Percentiles rank a stretch among this genome's conserved stretches.
Conservation (phyloP, 2,797 vertebrate genomes). For the Melanotaenia boesemani region DNA sequence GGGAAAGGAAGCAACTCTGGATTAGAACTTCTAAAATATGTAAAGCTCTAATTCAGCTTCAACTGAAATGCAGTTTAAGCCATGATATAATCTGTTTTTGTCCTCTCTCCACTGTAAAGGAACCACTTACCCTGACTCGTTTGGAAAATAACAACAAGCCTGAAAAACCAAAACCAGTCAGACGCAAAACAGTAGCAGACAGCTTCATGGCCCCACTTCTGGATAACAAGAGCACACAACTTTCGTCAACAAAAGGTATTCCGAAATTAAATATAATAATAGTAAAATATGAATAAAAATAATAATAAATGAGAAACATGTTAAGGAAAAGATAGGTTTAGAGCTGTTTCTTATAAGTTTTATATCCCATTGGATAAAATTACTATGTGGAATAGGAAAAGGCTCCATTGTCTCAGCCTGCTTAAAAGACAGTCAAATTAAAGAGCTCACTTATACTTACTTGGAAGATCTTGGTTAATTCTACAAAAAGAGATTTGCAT, state of each 20-base stretch:
- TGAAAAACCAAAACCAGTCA: slow-evolving; percentile 93
- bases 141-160: slow-evolving; percentile 92
- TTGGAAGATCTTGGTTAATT: not conserved
- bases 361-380: not conserved
- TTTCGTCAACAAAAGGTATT: slow-evolving; percentile 83
- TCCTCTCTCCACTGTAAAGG: slow-evolving; percentile 71
- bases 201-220: slow-evolving; percentile 90
- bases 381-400: not conserved
- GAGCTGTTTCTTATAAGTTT: not conserved
- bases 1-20: slow-evolving; percentile 11
- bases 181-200: slow-evolving; percentile 92
- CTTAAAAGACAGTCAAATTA: not conserved
- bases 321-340: not conserved
- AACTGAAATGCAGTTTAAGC: not conserved
- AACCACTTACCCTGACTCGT: slow-evolving; percentile 90
- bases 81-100: slow-evolving; percentile 8
- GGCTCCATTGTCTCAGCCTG: not conserved
- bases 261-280: too few species aligned
- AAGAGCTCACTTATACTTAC: not conserved
- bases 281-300: too few species aligned
- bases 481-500: not conserved
- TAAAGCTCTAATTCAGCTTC: not conserved
- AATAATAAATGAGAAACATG: not conserved
- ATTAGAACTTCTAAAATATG: slow-evolving; percentile 15
- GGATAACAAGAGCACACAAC: slow-evolving; percentile 90